Evolutionary conservation across 2,113 vertebrate species (phyloP), one percentile per base, ranked within the genome.

Genomic region (Oncorhynchus gorbuscha): DNA sequence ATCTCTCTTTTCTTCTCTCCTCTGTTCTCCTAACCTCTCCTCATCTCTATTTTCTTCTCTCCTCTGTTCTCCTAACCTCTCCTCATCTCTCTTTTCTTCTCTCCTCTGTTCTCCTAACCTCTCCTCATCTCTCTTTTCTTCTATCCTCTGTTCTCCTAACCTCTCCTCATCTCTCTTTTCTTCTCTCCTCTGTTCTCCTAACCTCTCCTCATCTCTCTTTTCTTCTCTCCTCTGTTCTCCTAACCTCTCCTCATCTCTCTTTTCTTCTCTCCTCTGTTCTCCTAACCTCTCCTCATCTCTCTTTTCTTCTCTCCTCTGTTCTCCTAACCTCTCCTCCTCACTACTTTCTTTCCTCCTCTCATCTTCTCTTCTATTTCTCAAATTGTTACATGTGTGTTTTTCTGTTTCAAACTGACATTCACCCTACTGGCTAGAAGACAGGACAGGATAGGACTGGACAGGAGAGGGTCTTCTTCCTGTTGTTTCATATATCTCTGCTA

Each of bases 21-120:
- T 84, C 59, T 49, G 24, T 35, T 83, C 79, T 58, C 84, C 75
- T 83, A 24, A 30, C 69, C 13, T n/a, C 49, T 49, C 75, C 75
- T 39, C 35, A 24, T 26, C 30, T 32, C 75, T 89, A 76, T 87
- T 30, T 30, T 30, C 3, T 4, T 30, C 28, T 30, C 3, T 30
- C 28, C 28, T 30, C 28, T 30, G 28, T 30, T 30, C 22, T 24
- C 9, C 61, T 11, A 8, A 24, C 61, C 61, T 64, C 22, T n/a
- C 61, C 2, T 7, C 61, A 4, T 1, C 18, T 11, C n/a, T 59
- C 16, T 6, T 84, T 79, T 86, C 24, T 18, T 68, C 75, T 72
- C 67, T 62, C 45, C 69, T 84, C 59, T 49, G 24, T 35, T 83
- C 79, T 58, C 84, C 75, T 83, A 24, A 30, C 69, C 13, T n/a